These are phyloP conservation scores for Potorous gilbertii DNA, from an alignment of 2,797 vertebrate genomes.

Conservation along the genomic window DNA sequence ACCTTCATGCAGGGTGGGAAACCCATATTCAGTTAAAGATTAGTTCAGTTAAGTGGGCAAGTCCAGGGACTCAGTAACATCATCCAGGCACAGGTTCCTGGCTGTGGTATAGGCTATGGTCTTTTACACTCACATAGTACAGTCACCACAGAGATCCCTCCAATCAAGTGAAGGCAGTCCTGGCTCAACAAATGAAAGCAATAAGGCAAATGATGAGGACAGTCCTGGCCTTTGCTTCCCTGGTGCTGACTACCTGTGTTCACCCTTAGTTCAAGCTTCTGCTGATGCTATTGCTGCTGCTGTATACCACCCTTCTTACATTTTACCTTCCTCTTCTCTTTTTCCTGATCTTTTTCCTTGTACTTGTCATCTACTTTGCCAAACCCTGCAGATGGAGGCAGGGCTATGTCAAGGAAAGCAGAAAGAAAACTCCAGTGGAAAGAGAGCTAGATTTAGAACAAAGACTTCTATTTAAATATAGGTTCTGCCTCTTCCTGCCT, in stretches of 20 bases:
- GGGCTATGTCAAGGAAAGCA: not conserved
- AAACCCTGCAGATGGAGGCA: constrained; percentile 71
- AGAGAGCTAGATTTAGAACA: not conserved
- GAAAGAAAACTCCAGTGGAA: not conserved
- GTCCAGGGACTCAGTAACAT: not conserved
- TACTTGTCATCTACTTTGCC: constrained; percentile 76
- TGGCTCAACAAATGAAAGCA: not conserved
- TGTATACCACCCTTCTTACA: constrained; percentile 9
- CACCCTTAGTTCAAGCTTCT: constrained; percentile 71
- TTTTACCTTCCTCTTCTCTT: constrained; percentile 32
- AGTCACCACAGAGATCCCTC: not conserved
- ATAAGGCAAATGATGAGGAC: not conserved
- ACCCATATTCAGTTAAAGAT: not conserved
- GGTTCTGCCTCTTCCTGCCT: not conserved
- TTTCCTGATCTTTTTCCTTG: not conserved
- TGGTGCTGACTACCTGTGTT: not conserved
- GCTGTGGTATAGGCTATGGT: not conserved
- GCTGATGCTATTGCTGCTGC: constrained; percentile 21
- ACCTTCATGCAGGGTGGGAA: not conserved
- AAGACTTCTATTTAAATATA: not conserved
- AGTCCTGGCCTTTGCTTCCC: not conserved
- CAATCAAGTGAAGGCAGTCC: not conserved
- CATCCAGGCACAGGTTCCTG: not conserved
- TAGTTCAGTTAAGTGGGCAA: not conserved
- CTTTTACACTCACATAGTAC: not conserved